Evolutionary conservation across 2,888 invertebrate genomes (phyloP).

Genomic region (Ichneumoninae sp.): DNA sequence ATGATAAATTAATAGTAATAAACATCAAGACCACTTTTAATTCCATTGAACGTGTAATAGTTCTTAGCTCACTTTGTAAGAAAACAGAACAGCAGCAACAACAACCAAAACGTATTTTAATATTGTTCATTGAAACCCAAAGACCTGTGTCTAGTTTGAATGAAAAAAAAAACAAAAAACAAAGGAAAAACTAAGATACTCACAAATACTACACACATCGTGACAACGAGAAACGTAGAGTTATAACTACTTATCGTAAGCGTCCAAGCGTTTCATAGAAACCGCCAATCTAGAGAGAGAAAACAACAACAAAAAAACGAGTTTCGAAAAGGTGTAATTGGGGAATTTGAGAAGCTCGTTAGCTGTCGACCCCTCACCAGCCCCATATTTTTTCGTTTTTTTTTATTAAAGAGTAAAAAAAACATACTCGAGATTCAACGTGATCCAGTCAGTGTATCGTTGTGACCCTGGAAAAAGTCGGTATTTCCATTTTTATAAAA

Average conservation of each 20-base stretch:
- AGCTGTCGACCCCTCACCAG: slow-evolving; percentile 24
- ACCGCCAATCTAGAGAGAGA: slow-evolving; percentile 54
- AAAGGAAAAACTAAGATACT: slow-evolving; percentile 29
- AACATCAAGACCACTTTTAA: slow-evolving; percentile 58
- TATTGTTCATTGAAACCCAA: slow-evolving; percentile 51
- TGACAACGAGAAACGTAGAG: slow-evolving; percentile 67
- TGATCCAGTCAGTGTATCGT: slow-evolving; percentile 53
- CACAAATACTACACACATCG: slow-evolving; percentile 59
- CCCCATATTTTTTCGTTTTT: background rate
- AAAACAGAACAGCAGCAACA: slow-evolving; percentile 30
- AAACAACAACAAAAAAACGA: slow-evolving; percentile 59
- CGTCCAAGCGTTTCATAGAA: slow-evolving; percentile 44
- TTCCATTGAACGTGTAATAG: slow-evolving; percentile 54
- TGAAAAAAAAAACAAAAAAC: slow-evolving; percentile 7
- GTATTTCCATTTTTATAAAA: slow-evolving; percentile 69
- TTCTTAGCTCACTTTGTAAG: slow-evolving; percentile 58
- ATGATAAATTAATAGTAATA: slow-evolving; percentile 35
- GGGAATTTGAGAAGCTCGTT: slow-evolving; percentile 19
- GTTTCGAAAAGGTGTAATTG: slow-evolving; percentile 42
- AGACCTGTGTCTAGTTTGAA: slow-evolving; percentile 33
- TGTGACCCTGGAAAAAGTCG: slow-evolving; percentile 48
- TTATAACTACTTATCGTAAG: slow-evolving; percentile 48
- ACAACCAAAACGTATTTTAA: slow-evolving; percentile 68
- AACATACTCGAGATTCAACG: slow-evolving; percentile 23
- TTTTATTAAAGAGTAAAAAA: background rate